Percentiles rank a stretch among this genome's conserved stretches.
Conservation (phyloP, 2,113 vertebrate genomes). For the Alethe castanea region DNA sequence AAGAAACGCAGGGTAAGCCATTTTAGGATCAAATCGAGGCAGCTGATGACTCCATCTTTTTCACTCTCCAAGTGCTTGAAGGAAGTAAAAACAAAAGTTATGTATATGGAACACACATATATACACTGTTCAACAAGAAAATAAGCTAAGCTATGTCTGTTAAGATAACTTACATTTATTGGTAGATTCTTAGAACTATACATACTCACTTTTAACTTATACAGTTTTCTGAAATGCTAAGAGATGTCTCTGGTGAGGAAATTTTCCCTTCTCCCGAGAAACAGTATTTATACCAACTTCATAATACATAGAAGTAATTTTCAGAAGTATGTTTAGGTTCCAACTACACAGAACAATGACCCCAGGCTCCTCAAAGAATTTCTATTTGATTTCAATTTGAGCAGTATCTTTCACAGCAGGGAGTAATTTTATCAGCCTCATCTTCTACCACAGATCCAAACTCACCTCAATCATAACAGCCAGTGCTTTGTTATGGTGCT, state of each 20-base stretch:
- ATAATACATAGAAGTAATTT: too few relatives aligned
- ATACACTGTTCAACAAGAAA: not conserved
- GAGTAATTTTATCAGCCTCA: not conserved
- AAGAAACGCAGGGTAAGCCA: constrained; percentile 98
- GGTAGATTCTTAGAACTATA: not conserved
- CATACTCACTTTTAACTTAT: not conserved
- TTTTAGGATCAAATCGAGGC: constrained; percentile 94
- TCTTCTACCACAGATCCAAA: not conserved
- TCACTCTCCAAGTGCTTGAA: constrained; percentile 90
- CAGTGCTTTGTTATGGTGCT: constrained; percentile 93
- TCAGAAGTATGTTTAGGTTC: not conserved
- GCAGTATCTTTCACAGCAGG: not conserved
- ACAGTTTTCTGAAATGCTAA: not conserved
- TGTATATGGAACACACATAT: not conserved
- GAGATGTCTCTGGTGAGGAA: not conserved
- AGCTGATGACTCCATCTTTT: constrained; percentile 89
- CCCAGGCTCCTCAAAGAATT: not conserved
- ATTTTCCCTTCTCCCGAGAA: not conserved
- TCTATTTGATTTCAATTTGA: not conserved
- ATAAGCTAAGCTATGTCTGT: not conserved
- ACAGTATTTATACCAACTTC: not conserved
- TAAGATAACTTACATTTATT: not conserved
- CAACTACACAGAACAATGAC: not conserved
- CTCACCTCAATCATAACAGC: constrained; percentile 92
- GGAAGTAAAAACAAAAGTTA: not conserved